phyloP scores from a whole-genome alignment of 2,113 vertebrate genomes.

The Etia nguti region DNA sequence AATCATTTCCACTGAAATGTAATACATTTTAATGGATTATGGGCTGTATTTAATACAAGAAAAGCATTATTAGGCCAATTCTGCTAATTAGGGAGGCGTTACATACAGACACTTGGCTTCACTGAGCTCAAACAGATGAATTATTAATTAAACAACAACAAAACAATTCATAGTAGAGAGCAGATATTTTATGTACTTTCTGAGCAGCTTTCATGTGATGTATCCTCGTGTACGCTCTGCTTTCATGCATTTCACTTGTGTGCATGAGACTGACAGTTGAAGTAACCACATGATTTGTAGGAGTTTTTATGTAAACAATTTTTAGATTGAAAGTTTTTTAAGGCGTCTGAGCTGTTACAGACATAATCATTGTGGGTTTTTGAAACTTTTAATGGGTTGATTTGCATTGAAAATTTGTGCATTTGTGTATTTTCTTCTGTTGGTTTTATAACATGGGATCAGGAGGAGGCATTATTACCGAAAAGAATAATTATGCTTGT shows the following conservation, averaged over 20 bases:
- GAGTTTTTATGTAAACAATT: not conserved
- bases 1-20: not conserved
- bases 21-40: not conserved
- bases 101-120: not conserved
- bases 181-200: not conserved
- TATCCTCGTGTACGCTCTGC: not conserved
- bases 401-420: not conserved
- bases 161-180: not conserved
- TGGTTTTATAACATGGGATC: not conserved
- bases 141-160: not conserved
- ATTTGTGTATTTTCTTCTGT: not conserved
- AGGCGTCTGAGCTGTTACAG: not conserved
- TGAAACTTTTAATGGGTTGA: not conserved
- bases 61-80: not conserved
- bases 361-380: not conserved
- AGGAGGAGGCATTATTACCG: not conserved
- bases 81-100: not conserved
- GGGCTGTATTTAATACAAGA: not conserved
- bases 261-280: not conserved
- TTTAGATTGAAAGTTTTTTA: not conserved
- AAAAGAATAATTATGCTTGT: not conserved
- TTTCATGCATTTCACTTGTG: not conserved
- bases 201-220: not conserved
- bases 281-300: not conserved
- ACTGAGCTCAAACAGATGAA: not conserved